A percentile compares a stretch with the other conserved stretches of the same genome.
phyloP scores from a whole-genome alignment of 1,140 invertebrate genomes.

The Brachionus rubens region DNA sequence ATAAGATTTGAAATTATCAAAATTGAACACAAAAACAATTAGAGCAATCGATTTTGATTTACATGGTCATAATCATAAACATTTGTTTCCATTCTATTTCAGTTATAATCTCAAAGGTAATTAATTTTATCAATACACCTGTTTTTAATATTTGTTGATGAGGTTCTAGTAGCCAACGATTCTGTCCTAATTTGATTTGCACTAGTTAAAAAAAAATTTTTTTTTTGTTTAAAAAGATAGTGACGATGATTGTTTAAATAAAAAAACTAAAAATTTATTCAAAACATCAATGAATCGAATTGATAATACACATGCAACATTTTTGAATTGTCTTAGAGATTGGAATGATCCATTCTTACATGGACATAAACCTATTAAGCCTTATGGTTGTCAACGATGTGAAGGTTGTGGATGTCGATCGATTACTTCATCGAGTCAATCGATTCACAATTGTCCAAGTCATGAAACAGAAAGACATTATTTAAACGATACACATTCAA shows the following conservation, averaged over 20 bases:
- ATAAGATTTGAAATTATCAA: no score
- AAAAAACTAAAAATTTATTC: constrained; percentile 37
- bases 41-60: constrained; percentile 3
- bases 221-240: constrained; percentile 27
- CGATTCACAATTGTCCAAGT: neutral
- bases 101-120: constrained; percentile 46
- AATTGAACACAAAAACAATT: no score
- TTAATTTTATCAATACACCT: neutral
- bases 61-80: constrained; percentile 22
- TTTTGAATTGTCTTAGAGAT: constrained; percentile 35
- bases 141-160: neutral
- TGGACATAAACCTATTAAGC: constrained; percentile 10
- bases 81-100: constrained; percentile 47
- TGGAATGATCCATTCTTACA: constrained; percentile 45
- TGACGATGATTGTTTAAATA: constrained; percentile 41
- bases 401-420: constrained; percentile 22
- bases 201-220: neutral
- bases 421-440: neutral
- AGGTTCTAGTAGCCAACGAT: no score
- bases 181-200: neutral
- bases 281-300: constrained; percentile 45
- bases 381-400: constrained; percentile 25
- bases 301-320: constrained; percentile 39
- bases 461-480: neutral
- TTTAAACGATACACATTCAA: constrained; percentile 3